A percentile compares a stretch with the other conserved stretches of the same genome.
Evolutionary conservation across 2,797 vertebrate genomes (phyloP).

Genomic region (Crypturellus tataupa): DNA sequence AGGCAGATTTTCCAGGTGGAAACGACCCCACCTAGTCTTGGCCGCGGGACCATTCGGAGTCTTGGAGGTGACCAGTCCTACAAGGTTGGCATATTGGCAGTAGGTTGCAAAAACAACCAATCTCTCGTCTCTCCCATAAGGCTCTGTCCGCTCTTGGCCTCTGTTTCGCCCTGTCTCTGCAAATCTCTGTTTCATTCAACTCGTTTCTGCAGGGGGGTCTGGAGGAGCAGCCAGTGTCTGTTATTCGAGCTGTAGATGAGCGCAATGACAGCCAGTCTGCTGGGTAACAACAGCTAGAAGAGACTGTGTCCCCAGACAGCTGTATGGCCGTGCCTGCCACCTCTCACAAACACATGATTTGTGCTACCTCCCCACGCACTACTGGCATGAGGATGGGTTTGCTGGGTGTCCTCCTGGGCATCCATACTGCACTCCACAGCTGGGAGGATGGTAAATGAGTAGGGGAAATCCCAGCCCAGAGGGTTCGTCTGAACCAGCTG

Average conservation of each 20-base stretch:
- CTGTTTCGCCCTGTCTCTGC: neutral
- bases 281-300: neutral
- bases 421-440: neutral
- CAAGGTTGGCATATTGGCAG: constrained; percentile 74
- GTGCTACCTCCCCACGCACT: fast-evolving
- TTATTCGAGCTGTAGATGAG: neutral
- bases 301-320: neutral
- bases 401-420: neutral
- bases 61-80: constrained; percentile 73
- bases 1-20: constrained; percentile 86
- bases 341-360: neutral
- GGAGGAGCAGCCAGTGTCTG: neutral
- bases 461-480: neutral
- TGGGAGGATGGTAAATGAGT: neutral
- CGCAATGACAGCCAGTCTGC: neutral
- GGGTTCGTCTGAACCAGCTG: neutral
- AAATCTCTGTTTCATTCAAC: neutral
- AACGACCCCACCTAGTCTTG: constrained; percentile 39
- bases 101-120: neutral
- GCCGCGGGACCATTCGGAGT: constrained; percentile 71
- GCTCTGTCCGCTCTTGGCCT: neutral
- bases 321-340: neutral
- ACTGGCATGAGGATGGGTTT: neutral
- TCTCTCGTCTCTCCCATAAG: neutral
- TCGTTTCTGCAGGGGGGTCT: neutral